phyloP scores from a whole-genome alignment of 2,888 invertebrate genomes.

The Trachelus stipa region DNA sequence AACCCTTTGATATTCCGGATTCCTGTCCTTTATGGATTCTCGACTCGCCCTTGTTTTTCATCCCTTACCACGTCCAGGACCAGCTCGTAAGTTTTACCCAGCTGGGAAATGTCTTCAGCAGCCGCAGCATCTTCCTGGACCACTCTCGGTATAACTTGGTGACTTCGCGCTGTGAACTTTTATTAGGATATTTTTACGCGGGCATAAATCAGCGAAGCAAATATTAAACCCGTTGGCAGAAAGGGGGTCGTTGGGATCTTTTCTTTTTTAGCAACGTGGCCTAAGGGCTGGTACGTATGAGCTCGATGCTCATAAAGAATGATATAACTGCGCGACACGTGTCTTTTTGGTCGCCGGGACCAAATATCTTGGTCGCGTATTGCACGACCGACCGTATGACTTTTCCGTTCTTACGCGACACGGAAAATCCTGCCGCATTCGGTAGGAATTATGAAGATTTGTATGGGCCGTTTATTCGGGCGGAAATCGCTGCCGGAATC shows the following conservation, averaged over 20 bases:
- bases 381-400: not conserved
- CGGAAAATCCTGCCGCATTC: not conserved
- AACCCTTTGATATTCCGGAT: conserved; percentile 60
- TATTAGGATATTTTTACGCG: conserved; percentile 49
- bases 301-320: conserved; percentile 60
- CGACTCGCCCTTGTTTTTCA: not conserved
- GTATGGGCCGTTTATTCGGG: conserved; percentile 34
- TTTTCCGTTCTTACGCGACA: not conserved
- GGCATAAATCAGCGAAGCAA: conserved; percentile 58
- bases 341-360: conserved; percentile 50
- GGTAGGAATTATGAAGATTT: conserved; percentile 60
- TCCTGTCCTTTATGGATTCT: conserved; percentile 28
- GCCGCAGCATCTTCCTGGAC: not conserved
- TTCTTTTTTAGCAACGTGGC: not conserved
- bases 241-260: not conserved
- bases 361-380: conserved; percentile 12
- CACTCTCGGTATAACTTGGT: not conserved
- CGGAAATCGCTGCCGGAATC: conserved; percentile 22
- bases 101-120: not conserved
- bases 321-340: conserved; percentile 66
- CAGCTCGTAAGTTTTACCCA: not conserved
- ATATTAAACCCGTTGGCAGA: not conserved
- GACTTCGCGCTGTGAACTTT: not conserved
- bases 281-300: conserved; percentile 15
- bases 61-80: not conserved